Base-by-base conservation (phyloP, 2,113 vertebrate species). In the Mormyrus lacerda region DNA sequence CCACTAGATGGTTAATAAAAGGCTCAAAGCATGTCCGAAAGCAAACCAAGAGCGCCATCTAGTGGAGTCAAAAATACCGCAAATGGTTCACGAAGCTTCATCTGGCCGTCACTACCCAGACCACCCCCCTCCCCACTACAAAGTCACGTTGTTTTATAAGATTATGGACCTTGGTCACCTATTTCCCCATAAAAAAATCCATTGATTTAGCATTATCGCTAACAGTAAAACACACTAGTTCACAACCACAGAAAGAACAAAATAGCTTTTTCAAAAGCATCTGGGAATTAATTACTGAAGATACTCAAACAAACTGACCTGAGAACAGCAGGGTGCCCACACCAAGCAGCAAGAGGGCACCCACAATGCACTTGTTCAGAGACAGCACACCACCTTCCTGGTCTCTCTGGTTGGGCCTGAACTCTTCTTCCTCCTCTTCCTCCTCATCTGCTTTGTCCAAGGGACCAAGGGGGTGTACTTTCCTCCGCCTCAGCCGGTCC, bases 251-350 rank as follows among this genome's bases (percentile, higher is more conserved):
- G 61, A 69, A 69, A 13, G n/a, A 69, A 69, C n/a, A 31, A 27
- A 69, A 9, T n/a, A 69, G 61, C 61, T 69, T 31, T 69, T 69
- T 27, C 53, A 55, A 55, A 21, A 55, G 53, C 53, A 55, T 55
- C 35, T 79, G 73, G 39, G 73, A 42, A 79, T 17, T 42, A 79
- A 79, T 79, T 42, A 42, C 35, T 42, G 73, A 79, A 39, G 73
- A 79, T 19, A 42, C 69, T 21, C 39, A 61, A 17, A 48, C 61
- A 65, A 91, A 93, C 95, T 97, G 90, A 98, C 98, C 96, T 0
- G 96, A 96, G 88, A 97, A 90, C 21, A 97, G 93, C 79, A 98
- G 94, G 47, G 97, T 92, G 7, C 96, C 97, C n/a, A 98, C 85
- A n/a, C 96, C 96, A 27, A 98, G 93, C 88, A 99, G 89, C 0